Evolutionary conservation across 2,113 vertebrate genomes (phyloP).

Genomic region (Anas platyrhynchos): DNA sequence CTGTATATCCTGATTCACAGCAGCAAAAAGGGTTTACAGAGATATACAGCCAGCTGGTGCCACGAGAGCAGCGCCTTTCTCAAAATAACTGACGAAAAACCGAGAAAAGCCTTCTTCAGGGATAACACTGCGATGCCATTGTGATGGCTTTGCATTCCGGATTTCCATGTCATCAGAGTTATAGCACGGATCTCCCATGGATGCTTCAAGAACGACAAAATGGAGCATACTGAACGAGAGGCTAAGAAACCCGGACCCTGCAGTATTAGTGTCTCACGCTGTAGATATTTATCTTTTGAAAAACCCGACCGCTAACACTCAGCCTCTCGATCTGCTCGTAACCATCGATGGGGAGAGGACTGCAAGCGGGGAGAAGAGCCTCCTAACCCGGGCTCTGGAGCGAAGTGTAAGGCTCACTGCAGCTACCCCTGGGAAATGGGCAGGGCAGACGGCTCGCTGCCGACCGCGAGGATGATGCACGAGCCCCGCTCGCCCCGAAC

Average conservation of each 20-base stretch:
- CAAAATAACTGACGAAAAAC: not conserved
- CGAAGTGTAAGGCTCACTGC: not conserved
- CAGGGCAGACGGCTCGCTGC: slow-evolving; percentile 6
- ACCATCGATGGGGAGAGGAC: slow-evolving; percentile 8
- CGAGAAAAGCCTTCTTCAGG: slow-evolving; percentile 32
- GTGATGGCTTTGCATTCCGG: not conserved
- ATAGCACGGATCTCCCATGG: not conserved
- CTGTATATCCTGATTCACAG: slow-evolving; percentile 49
- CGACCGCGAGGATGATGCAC: not conserved
- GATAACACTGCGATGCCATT: slow-evolving; percentile 21
- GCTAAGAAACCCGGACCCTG: slow-evolving; percentile 17
- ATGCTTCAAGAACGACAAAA: slow-evolving; percentile 51
- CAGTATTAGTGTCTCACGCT: not conserved
- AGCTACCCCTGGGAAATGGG: not conserved
- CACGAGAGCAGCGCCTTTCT: slow-evolving; percentile 61
- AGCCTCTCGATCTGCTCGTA: not conserved
- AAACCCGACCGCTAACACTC: not conserved
- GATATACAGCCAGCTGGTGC: slow-evolving; percentile 62
- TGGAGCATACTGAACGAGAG: slow-evolving; percentile 24
- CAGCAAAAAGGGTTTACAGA: slow-evolving; percentile 52
- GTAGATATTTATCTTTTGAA: not conserved
- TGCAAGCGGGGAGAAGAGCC: not conserved
- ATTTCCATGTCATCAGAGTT: slow-evolving; percentile 45
- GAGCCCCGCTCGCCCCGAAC: not conserved
- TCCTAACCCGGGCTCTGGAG: not conserved